These are phyloP conservation scores for Procapra przewalskii DNA, from an alignment of 2,113 vertebrate genomes.

Conservation along the genomic window DNA sequence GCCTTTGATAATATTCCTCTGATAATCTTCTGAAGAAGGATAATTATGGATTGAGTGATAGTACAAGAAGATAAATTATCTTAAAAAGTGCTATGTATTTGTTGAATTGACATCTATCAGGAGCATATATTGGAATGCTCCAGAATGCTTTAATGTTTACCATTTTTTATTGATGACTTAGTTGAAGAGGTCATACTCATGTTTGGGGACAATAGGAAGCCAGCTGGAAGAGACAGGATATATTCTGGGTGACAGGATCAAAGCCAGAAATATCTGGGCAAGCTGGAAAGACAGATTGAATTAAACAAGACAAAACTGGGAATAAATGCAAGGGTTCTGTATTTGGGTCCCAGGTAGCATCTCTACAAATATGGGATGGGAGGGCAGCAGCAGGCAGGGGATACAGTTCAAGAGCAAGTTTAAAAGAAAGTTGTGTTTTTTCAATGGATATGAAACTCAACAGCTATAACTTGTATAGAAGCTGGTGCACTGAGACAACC, in stretches of 20 bases:
- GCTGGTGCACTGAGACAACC: background rate
- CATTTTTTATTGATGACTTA: background rate
- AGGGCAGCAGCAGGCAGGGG: background rate
- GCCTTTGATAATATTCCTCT: background rate
- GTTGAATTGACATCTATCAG: background rate
- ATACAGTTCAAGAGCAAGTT: background rate
- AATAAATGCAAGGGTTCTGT: background rate
- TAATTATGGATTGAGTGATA: background rate
- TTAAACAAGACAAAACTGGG: background rate
- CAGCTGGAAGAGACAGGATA: background rate
- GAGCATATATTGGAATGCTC: background rate
- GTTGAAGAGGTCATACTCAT: background rate
- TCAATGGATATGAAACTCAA: background rate
- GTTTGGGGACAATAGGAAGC: background rate
- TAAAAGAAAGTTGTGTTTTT: background rate
- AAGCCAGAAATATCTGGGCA: background rate
- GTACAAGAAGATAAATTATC: background rate
- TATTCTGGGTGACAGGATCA: background rate
- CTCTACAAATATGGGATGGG: fast-evolving
- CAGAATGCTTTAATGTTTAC: background rate
- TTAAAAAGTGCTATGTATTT: background rate
- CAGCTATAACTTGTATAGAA: background rate
- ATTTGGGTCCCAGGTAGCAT: background rate
- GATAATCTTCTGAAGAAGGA: background rate
- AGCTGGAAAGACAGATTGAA: background rate